Base-by-base conservation (phyloP, 2,888 invertebrate genomes). In the Amphimallon solstitiale region DNA sequence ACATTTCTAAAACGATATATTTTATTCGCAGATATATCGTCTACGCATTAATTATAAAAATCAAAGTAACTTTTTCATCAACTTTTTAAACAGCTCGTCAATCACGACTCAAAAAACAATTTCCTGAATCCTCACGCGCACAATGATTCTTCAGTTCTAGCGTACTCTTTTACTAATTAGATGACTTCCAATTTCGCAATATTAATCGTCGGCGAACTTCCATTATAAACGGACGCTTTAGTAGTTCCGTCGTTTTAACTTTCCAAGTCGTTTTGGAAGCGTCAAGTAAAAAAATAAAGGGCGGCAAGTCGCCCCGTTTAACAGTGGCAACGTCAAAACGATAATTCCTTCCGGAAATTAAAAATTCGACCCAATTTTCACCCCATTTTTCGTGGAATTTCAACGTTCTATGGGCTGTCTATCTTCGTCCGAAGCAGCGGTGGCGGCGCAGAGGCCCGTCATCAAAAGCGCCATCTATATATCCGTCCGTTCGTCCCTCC, bases 291-390 rank as follows among this genome's bases (percentile, higher is more conserved):
- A n/a, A n/a, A n/a, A n/a, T n/a, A n/a, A n/a, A n/a, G n/a, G n/a
- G n/a, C 45, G 19, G 1, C 45, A 19, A 46, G 5, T 46, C 46
- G 19, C 19, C 19, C 15, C 12, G 10, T 19, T 23, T 19, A 29
- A 15, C n/a, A 29, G n/a, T 43, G 56, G 15, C 15, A 29, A 56
- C 45, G 63, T 54, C 65, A 67, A 51, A 66, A 60, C 63, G 51
- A 62, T 64, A 66, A 68, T 65, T 70, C 71, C 67, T 59, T 43
- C 73, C 73, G 74, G 74, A 74, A 74, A 74, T 74, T 73, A 73
- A 73, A 71, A 73, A 72, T 74, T 72, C 68, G 40, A 46, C 65
- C 62, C 46, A 65, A 64, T 68, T 72, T 70, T 68, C 60, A 68
- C 66, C 71, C 68, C 66, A 67, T 69, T 66, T n/a, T n/a, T 62